Conservation (phyloP, 64 coral and sea anemone genomes). For the Porites australiensis region DNA sequence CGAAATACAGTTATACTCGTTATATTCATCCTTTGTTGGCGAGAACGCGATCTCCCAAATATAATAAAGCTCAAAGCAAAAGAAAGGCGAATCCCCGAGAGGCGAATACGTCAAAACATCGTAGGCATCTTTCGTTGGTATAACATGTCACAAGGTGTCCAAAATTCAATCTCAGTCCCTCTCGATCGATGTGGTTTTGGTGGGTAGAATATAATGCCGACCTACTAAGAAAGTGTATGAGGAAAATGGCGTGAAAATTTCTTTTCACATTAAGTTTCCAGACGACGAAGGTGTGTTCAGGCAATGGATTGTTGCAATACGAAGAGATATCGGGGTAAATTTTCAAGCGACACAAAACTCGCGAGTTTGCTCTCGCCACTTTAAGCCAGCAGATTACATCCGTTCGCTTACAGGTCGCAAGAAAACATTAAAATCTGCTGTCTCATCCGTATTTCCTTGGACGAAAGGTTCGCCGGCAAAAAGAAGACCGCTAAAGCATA, state of each 20-base stretch:
- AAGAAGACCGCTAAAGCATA: slow-evolving; percentile 50
- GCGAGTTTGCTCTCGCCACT: slow-evolving; percentile 13
- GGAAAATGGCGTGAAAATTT: slow-evolving; percentile 65
- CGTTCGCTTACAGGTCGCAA: slow-evolving; percentile 24
- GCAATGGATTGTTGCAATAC: slow-evolving; percentile 68
- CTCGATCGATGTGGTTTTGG: no score
- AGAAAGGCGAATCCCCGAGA: no score
- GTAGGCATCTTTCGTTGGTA: no score
- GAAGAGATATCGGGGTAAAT: slow-evolving; percentile 14
- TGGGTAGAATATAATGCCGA: no score
- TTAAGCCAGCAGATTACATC: slow-evolving; percentile 26
- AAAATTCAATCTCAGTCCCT: no score
- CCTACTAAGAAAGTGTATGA: slow-evolving; percentile 57
- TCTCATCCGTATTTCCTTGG: slow-evolving; percentile 62
- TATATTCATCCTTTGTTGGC: no score
- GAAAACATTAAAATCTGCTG: slow-evolving; percentile 10
- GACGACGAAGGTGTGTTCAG: slow-evolving; percentile 49
- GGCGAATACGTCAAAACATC: no score
- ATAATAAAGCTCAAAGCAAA: no score
- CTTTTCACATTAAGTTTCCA: slow-evolving; percentile 63
- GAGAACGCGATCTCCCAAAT: no score
- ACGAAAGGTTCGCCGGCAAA: slow-evolving; percentile 29
- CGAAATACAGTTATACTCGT: no score
- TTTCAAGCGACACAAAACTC: no score
- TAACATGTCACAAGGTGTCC: no score